Conservation (phyloP, 35 echinoderm and acorn worm species). For the Apostichopus parvimensis region DNA sequence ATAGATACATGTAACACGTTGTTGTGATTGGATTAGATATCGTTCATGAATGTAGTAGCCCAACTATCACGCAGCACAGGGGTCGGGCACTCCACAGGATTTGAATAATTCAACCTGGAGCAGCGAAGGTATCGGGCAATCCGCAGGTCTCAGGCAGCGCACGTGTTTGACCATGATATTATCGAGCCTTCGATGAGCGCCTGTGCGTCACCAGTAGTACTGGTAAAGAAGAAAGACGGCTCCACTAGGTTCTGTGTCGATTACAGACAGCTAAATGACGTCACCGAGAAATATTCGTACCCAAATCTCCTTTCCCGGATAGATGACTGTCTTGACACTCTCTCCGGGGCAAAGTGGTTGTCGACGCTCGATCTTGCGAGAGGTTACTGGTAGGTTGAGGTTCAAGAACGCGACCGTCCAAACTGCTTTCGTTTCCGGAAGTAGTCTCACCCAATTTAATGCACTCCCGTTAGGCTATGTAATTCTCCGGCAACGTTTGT, state of each 20-base stretch:
- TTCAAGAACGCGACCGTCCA: constrained; percentile 11
- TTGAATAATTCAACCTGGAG: too few species aligned
- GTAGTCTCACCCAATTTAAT: constrained; percentile 31
- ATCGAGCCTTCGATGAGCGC: neutral
- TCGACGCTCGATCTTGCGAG: constrained; percentile 71
- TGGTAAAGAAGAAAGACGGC: constrained; percentile 84
- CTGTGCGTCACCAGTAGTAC: constrained; percentile 68
- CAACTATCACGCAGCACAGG: too few species aligned
- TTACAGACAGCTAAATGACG: constrained; percentile 59
- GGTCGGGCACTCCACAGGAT: too few species aligned
- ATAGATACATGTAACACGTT: too few species aligned
- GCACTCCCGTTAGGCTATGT: constrained; percentile 64
- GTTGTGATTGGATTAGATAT: too few species aligned
- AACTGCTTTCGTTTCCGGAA: constrained; percentile 18
- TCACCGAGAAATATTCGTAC: constrained; percentile 51
- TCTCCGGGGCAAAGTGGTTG: constrained; percentile 13
- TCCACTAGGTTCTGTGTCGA: constrained; percentile 65
- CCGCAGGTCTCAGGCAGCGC: too few species aligned
- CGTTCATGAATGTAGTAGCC: too few species aligned
- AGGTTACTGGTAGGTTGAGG: constrained; percentile 74
- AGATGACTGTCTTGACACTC: constrained; percentile 62
- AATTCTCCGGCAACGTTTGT: neutral
- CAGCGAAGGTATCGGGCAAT: too few species aligned
- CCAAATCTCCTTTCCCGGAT: constrained; percentile 55
- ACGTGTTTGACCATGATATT: too few species aligned